Evolutionary conservation across 92 coral and sea anemone genomes (phyloP).

Genomic region (Porites lobata): DNA sequence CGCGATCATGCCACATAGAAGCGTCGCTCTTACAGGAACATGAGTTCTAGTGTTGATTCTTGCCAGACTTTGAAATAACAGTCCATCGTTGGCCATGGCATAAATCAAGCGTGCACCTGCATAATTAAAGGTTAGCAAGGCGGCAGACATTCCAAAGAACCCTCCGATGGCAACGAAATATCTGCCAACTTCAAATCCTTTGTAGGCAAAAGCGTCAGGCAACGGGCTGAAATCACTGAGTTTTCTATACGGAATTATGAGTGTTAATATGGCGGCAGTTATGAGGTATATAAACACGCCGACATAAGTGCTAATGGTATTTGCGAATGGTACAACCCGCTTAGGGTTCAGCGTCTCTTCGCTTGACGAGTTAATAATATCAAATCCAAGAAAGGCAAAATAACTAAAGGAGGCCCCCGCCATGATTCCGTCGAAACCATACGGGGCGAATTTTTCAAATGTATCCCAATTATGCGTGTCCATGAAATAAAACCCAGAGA

Average conservation of each 20-base stretch:
- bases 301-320: slow-evolving; percentile 79
- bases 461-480: slow-evolving; percentile 86
- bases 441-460: slow-evolving; percentile 83
- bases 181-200: slow-evolving; percentile 74
- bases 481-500: slow-evolving; percentile 82
- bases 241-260: slow-evolving; percentile 82
- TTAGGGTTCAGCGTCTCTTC: slow-evolving; percentile 82
- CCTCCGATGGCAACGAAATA: slow-evolving; percentile 90
- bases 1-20: slow-evolving; percentile 75
- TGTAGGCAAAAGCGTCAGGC: slow-evolving; percentile 78
- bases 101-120: slow-evolving; percentile 86
- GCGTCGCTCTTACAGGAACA: slow-evolving; percentile 67
- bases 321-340: slow-evolving; percentile 70
- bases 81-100: slow-evolving; percentile 88
- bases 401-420: slow-evolving; percentile 84
- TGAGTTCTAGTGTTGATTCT: slow-evolving; percentile 58
- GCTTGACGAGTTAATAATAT: slow-evolving; percentile 82
- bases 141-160: slow-evolving; percentile 82
- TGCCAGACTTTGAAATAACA: slow-evolving; percentile 70
- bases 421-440: slow-evolving; percentile 83
- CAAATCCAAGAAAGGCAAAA: slow-evolving; percentile 89
- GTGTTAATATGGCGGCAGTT: slow-evolving; percentile 76
- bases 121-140: slow-evolving; percentile 69
- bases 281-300: slow-evolving; percentile 81
- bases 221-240: slow-evolving; percentile 69